Conservation (phyloP, 2,113 vertebrate species). For the Calidris pygmaea region DNA sequence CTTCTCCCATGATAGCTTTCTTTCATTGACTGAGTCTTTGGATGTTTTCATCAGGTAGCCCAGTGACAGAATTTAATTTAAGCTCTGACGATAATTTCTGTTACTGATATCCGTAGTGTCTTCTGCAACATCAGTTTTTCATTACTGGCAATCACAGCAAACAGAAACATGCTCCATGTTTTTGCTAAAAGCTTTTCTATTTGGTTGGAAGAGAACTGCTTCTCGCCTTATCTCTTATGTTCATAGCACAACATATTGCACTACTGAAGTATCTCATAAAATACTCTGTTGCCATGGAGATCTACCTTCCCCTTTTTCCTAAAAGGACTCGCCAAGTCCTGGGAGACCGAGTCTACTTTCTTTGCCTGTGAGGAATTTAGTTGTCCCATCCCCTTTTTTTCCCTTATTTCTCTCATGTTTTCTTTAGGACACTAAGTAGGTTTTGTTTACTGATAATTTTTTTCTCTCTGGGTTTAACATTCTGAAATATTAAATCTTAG, state of each 20-base stretch:
- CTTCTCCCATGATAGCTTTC: not conserved
- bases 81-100: not conserved
- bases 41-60: not conserved
- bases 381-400: not conserved
- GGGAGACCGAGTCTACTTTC: not conserved
- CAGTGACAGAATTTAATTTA: not conserved
- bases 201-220: not conserved
- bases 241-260: not conserved
- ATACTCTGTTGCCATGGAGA: conserved; percentile 16
- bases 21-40: not conserved
- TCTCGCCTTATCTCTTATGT: not conserved
- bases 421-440: not conserved
- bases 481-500: not conserved
- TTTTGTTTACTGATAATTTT: not conserved
- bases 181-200: not conserved
- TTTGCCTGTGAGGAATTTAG: not conserved
- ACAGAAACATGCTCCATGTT: not conserved
- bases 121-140: not conserved
- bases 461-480: not conserved
- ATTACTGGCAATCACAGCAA: not conserved
- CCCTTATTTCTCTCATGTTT: not conserved
- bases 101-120: rapidly evolving
- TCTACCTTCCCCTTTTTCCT: conserved; percentile 4
- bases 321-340: not conserved
- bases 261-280: not conserved